phyloP scores from a whole-genome alignment of 2,888 invertebrate genomes.

The Lamproptera curius region DNA sequence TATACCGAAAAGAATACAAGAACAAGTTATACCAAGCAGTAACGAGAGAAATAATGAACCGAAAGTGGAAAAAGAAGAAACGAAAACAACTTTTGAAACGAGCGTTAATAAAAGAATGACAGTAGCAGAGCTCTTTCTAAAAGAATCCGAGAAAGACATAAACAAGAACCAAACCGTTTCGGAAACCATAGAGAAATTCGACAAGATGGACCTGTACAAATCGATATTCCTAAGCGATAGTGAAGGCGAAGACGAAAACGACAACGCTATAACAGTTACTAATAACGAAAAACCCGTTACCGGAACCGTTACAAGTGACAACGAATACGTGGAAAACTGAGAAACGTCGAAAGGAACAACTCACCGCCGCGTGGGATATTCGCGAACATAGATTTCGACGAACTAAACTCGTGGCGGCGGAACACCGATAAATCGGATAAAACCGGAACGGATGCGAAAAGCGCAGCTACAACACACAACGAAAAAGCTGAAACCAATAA shows the following conservation, averaged over 20 bases:
- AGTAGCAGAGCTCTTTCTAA: conserved; percentile 65
- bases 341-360: conserved; percentile 79
- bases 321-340: conserved; percentile 56
- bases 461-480: conserved; percentile 17
- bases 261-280: not conserved
- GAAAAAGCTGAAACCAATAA: conserved; percentile 23
- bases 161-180: conserved; percentile 46
- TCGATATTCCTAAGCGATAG: conserved; percentile 92
- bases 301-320: conserved; percentile 19
- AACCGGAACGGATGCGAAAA: not conserved
- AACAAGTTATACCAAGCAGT: not conserved
- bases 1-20: too few relatives aligned
- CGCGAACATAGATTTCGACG: conserved; percentile 80
- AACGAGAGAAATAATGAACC: conserved; percentile 6
- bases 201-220: conserved; percentile 88
- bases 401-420: conserved; percentile 69
- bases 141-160: conserved; percentile 60
- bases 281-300: not conserved
- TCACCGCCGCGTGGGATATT: conserved; percentile 87
- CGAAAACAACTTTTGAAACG: conserved; percentile 19
- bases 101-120: conserved; percentile 60
- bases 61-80: conserved; percentile 20
- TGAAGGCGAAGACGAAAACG: conserved; percentile 77
- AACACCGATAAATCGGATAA: conserved; percentile 23
- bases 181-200: conserved; percentile 67